A percentile compares a stretch with the other conserved stretches of the same genome.
Evolutionary conservation across 1,140 invertebrate genomes (phyloP).

Genomic region (Mamestra configurata): DNA sequence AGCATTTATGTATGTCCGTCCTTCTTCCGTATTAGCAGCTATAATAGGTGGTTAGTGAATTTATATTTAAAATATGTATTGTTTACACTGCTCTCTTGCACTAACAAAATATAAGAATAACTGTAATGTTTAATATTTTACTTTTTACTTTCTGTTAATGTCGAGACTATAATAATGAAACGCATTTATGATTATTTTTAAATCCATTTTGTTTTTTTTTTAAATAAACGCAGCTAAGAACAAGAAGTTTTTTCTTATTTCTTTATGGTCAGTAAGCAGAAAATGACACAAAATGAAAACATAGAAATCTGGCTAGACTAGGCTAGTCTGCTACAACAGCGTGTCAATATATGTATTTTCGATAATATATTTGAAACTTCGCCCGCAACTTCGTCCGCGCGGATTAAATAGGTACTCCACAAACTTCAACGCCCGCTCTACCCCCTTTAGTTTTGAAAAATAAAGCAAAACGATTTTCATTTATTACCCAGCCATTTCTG

Average conservation of each 20-base stretch:
- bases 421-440: no score
- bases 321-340: no score
- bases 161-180: slow-evolving; percentile 37
- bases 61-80: slow-evolving; percentile 32
- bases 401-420: no score
- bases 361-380: no score
- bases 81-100: slow-evolving; percentile 60
- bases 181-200: slow-evolving; percentile 40
- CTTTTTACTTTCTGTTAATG: slow-evolving; percentile 44
- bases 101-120: slow-evolving; percentile 47
- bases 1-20: slow-evolving; percentile 61
- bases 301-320: background rate
- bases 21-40: slow-evolving; percentile 54
- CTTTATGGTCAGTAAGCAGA: background rate
- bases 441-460: no score
- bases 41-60: slow-evolving; percentile 52
- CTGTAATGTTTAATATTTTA: slow-evolving; percentile 47
- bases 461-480: no score
- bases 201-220: slow-evolving; percentile 31
- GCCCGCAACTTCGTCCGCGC: no score
- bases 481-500: no score
- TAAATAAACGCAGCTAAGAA: slow-evolving; percentile 37
- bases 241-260: background rate
- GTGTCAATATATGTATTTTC: no score
- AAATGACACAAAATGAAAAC: no score